Conservation (phyloP, 2,113 vertebrate species). For the Ochotona princeps region DNA sequence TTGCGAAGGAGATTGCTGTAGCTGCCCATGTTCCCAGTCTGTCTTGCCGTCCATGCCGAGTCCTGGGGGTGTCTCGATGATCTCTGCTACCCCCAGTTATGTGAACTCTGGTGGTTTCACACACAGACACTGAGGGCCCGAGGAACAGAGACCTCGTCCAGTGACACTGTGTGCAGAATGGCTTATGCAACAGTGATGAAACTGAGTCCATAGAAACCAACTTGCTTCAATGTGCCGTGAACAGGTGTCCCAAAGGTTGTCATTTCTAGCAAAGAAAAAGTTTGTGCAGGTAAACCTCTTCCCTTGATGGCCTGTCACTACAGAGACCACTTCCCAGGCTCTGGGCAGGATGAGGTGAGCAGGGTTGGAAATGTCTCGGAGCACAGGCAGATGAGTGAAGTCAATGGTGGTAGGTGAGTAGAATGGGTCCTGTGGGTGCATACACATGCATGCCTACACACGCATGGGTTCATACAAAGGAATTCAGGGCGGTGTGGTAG, state of each 20-base stretch:
- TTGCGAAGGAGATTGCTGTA: neutral
- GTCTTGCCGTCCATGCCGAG: neutral
- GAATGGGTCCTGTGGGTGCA: neutral
- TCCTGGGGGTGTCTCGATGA: neutral
- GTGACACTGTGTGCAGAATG: accelerated
- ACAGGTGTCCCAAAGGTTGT: neutral
- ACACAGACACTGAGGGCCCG: accelerated
- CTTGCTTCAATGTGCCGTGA: neutral
- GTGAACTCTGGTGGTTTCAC: neutral
- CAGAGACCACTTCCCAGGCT: neutral
- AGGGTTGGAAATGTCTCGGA: neutral
- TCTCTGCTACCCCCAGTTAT: neutral
- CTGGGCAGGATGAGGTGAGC: neutral
- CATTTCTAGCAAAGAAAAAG: neutral
- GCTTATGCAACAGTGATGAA: too few species aligned
- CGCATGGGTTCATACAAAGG: too few species aligned
- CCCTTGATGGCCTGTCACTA: neutral
- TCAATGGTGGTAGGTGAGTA: too few species aligned
- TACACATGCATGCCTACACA: neutral
- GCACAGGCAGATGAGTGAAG: neutral
- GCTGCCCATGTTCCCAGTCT: neutral
- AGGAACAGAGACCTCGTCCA: neutral
- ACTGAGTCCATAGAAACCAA: neutral
- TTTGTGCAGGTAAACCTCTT: neutral
- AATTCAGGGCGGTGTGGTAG: too few species aligned